Evolutionary conservation across 2,113 vertebrate species (phyloP).

Genomic region (Pontoporia blainvillei): DNA sequence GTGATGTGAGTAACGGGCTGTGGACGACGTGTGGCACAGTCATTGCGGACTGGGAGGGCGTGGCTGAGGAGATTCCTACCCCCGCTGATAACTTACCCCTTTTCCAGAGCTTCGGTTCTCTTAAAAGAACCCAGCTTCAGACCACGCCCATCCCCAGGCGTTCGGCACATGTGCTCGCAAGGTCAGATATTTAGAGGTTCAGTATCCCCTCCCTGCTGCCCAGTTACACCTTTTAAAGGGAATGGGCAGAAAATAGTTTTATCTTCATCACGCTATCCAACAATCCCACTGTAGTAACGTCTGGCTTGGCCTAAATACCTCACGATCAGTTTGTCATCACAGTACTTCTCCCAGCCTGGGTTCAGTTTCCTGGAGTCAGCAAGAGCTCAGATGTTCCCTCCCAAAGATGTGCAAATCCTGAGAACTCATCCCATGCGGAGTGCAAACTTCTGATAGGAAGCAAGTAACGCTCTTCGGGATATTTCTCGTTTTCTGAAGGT

Average conservation of each 20-base stretch:
- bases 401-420: accelerated
- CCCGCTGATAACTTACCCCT: background rate
- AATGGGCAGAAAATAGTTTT: background rate
- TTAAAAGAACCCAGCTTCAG: background rate
- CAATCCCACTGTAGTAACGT: accelerated
- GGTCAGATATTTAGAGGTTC: background rate
- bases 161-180: accelerated
- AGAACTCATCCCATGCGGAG: background rate
- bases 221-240: background rate
- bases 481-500: constrained; percentile 76
- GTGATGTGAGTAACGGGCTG: too few species aligned
- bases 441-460: background rate
- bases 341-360: accelerated
- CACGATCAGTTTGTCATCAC: accelerated
- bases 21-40: accelerated
- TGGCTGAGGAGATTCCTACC: accelerated
- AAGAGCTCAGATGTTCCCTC: background rate
- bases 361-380: background rate
- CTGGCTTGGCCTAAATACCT: background rate
- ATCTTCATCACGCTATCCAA: background rate
- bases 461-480: accelerated
- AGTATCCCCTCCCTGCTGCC: background rate
- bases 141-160: too few species aligned
- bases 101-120: background rate
- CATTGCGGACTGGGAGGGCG: accelerated